These are phyloP conservation scores for Porites lutea DNA, from an alignment of 64 coral and sea anemone genomes.

Conservation along the genomic window DNA sequence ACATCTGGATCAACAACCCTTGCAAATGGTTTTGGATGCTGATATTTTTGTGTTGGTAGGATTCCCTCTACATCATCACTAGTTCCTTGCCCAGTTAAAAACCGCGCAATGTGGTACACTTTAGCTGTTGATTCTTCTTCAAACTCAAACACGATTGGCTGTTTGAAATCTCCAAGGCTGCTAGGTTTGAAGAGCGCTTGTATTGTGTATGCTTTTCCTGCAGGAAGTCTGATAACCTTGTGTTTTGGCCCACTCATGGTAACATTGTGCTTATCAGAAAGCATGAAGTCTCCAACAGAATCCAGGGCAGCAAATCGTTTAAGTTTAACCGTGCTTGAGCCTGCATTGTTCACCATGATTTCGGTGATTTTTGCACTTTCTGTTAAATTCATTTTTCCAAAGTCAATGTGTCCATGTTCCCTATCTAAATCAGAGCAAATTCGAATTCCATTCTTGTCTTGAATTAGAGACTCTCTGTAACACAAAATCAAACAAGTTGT, in stretches of 20 bases:
- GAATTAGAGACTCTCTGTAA: constrained; percentile 32
- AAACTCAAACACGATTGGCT: constrained; percentile 74
- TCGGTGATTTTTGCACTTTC: constrained; percentile 60
- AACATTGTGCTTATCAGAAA: constrained; percentile 55
- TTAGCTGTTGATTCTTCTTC: constrained; percentile 36
- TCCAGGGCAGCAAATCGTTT: constrained; percentile 64
- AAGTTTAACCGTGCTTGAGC: constrained; percentile 22
- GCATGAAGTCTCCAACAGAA: constrained; percentile 53
- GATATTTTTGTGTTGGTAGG: constrained; percentile 52
- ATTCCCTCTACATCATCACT: constrained; percentile 54
- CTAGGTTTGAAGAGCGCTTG: constrained; percentile 62
- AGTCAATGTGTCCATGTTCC: constrained; percentile 64
- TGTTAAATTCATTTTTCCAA: constrained; percentile 49
- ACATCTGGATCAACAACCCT: constrained; percentile 66
- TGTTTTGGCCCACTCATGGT: constrained; percentile 20
- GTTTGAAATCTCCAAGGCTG: constrained; percentile 58
- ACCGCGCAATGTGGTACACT: constrained; percentile 60
- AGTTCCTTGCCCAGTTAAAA: constrained; percentile 62
- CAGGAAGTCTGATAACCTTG: constrained; percentile 50
- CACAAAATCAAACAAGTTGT: not conserved
- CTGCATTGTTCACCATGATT: constrained; percentile 61
- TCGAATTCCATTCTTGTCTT: constrained; percentile 63
- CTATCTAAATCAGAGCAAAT: constrained; percentile 60
- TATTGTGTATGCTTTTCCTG: constrained; percentile 47
- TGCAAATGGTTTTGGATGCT: constrained; percentile 57